Evolutionary conservation across 2,888 invertebrate species (phyloP).

Genomic region (Incurvaria masculella): DNA sequence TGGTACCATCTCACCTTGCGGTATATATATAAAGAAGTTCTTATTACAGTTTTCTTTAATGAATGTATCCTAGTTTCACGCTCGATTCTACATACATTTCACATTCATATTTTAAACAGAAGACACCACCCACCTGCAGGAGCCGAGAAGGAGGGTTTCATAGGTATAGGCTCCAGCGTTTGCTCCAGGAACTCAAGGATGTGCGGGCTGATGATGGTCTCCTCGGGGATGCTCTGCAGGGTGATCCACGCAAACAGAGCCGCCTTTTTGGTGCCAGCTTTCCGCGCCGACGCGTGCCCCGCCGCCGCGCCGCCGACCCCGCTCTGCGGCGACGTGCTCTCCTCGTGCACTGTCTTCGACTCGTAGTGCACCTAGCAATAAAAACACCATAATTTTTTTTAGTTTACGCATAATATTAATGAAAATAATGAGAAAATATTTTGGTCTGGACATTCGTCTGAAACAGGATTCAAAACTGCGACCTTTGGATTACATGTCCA

Average conservation of each 20-base stretch:
- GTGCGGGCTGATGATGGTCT: slow-evolving; percentile 96
- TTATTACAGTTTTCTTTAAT: no score
- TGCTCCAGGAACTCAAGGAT: slow-evolving; percentile 97
- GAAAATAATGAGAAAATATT: no score
- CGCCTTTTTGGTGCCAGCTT: slow-evolving; percentile 77
- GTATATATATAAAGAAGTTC: no score
- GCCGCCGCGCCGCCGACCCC: slow-evolving; percentile 20
- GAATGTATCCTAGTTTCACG: no score
- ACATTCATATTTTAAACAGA: background rate
- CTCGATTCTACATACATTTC: no score
- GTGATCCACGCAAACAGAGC: slow-evolving; percentile 95
- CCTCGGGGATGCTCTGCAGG: slow-evolving; percentile 94
- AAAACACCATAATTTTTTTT: no score
- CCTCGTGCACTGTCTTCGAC: slow-evolving; percentile 68
- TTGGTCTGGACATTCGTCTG: no score
- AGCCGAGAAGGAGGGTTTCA: slow-evolving; percentile 50
- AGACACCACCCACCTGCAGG: slow-evolving; percentile 21
- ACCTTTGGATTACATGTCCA: no score
- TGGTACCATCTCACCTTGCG: no score
- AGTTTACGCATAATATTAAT: no score
- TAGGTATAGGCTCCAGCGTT: slow-evolving; percentile 92
- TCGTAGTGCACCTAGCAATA: slow-evolving; percentile 69
- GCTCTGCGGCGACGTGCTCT: slow-evolving; percentile 45
- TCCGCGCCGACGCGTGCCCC: slow-evolving; percentile 29
- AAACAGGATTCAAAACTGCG: no score